Evolutionary conservation across 2,888 invertebrate species (phyloP), one percentile per base, ranked within the genome.

Genomic region (Digitonthophagus gazella): DNA sequence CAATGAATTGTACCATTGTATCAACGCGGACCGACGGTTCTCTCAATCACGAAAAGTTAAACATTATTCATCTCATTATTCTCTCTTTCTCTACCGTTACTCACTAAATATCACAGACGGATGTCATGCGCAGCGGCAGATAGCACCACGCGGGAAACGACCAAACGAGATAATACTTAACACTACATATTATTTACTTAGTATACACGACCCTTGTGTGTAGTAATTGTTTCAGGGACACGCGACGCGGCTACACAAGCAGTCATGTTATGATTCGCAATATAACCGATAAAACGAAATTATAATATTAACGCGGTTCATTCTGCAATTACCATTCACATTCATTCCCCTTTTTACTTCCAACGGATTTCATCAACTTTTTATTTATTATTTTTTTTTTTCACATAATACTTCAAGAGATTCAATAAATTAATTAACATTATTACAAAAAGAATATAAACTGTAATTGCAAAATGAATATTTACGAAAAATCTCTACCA

Each of bases 51-150:
- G 76, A 78, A 80, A 80, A 81, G 81, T 81, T 81, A 80, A 81
- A 78, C 79, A 82, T 82, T 82, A 81, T 82, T 82, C 81, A 72
- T 71, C 80, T 80, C 78, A 80, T 78, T 79, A 80, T 81, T 81
- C 28, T 79, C 80, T 81, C 80, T 80, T 80, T 75, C 80, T 80
- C 82, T 82, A 82, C 82, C 82, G 78, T 83, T 81, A 81, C 78
- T 81, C 79, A 80, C 80, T 82, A 82, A 77, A 81, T 82, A 83
- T 83, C 83, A 83, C 83, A 83, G 83, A 82, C 82, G 79, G 78
- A 80, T 78, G 77, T 75, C 74, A 75, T 74, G 75, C 75, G 73
- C 73, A 75, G 73, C 74, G 78, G 79, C 79, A 78, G 77, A 76
- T 76, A 78, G 77, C 78, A 79, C 79, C 77, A 79, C 78, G 79